Evolutionary conservation across 2,113 vertebrate genomes (phyloP).

Genomic region (Oriolus oriolus): DNA sequence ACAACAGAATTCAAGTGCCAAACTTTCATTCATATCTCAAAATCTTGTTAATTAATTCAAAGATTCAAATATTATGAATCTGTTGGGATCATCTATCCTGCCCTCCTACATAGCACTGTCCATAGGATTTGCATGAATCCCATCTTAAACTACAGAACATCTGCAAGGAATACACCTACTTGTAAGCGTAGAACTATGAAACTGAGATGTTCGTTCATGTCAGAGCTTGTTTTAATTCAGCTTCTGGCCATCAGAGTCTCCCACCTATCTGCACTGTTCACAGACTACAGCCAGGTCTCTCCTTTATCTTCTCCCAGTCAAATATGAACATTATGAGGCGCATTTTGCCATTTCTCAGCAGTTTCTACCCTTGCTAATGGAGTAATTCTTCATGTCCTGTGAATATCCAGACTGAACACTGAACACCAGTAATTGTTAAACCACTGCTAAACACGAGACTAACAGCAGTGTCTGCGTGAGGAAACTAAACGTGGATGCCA

Average conservation of each 20-base stretch:
- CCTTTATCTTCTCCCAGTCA: neutral
- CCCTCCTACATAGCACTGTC: neutral
- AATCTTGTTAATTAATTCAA: constrained; percentile 1
- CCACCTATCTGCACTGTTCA: neutral
- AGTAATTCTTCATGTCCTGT: neutral
- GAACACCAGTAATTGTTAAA: neutral
- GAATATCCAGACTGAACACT: neutral
- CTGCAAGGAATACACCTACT: neutral
- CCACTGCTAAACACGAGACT: neutral
- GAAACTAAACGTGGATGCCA: neutral
- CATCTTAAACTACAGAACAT: neutral
- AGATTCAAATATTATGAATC: neutral
- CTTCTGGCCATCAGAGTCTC: neutral
- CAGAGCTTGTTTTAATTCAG: neutral
- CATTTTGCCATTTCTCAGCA: neutral
- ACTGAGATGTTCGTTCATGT: neutral
- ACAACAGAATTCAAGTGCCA: neutral
- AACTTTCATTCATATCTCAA: neutral
- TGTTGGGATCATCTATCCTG: neutral
- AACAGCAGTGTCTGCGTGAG: neutral
- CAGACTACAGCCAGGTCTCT: neutral
- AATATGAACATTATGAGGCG: neutral
- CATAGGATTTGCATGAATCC: neutral
- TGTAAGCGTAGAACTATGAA: neutral
- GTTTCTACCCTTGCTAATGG: neutral